phyloP scores from a whole-genome alignment of 2,797 vertebrate genomes.

The Enoplosus armatus region DNA sequence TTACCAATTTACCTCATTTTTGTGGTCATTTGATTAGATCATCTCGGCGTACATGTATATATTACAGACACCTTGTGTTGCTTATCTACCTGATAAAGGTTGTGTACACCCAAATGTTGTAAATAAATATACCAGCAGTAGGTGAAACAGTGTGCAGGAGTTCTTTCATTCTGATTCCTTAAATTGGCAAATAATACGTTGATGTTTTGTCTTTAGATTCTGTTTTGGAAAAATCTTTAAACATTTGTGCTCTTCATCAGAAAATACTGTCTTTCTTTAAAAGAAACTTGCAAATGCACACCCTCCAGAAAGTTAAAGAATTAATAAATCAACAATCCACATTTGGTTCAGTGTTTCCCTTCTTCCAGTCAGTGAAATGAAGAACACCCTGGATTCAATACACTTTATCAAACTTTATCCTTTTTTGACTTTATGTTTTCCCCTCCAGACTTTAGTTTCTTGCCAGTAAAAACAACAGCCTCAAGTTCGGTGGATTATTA shows the following conservation, averaged over 20 bases:
- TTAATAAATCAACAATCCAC: background rate
- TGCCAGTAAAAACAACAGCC: constrained; percentile 9
- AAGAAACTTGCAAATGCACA: background rate
- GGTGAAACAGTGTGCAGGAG: background rate
- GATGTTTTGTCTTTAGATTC: background rate
- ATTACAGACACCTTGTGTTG: too few relatives aligned
- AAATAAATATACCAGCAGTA: background rate
- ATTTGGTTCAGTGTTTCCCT: background rate
- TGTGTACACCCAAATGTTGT: background rate
- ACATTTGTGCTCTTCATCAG: background rate
- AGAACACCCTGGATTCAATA: background rate
- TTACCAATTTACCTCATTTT: background rate
- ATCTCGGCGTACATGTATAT: background rate
- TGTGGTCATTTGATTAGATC: background rate
- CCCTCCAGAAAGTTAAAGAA: background rate
- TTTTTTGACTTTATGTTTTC: background rate
- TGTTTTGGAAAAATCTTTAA: background rate
- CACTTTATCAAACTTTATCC: background rate
- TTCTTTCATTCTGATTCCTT: background rate
- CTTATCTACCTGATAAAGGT: background rate
- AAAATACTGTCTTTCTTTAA: background rate
- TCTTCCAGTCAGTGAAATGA: background rate
- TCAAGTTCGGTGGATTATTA: background rate
- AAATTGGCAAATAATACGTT: background rate
- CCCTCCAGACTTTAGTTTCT: background rate